Base-by-base conservation (phyloP, 2,797 vertebrate genomes). In the Harpagifer antarcticus region DNA sequence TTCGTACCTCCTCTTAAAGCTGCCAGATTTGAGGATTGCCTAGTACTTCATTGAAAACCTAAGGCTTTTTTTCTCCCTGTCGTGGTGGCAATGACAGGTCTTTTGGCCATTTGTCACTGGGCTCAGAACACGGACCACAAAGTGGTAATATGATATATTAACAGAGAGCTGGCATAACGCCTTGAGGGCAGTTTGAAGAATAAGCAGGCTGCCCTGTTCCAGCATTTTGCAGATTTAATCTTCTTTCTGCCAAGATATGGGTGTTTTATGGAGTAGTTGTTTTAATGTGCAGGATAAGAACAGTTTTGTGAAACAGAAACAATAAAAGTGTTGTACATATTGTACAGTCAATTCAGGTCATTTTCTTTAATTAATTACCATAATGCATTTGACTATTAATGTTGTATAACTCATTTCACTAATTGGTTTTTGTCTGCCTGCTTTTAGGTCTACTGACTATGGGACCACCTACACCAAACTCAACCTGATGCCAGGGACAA, bases 391-490 rank as follows among this genome's bases (percentile, higher is more conserved):
- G 31, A 16, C 8, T 37, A 12, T 15, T 49, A 50, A 20, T 49
- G 48, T 47, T 27, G 0, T 78, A 50, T 0, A 0, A 16, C 40
- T 75, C n/a, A 37, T 37, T 33, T 33, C 42, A 74, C 66, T 74
- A 61, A 77, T 40, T 72, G 11, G 11, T 59, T 23, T 75, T 14
- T 62, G 2, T 78, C 33, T 74, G 42, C 43, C 33, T 87, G n/a
- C 84, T 66, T 87, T 15, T 89, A 99, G 98, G 92, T 99, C 98
- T 0, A 95, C 94, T 16, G 98, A 99, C 93, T 99, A 98, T 56
- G 98, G 98, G 56, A 97, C 97, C 0, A 95, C 97, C 52, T 99
- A 99, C 90, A 96, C 93, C 73, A 99, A 99, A 85, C 92, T 99
- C 80, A 98, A 97, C 84, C 93, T 99, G 49, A 95, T 98, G 92